A percentile compares a stretch with the other conserved stretches of the same genome.
Conservation (phyloP, 2,888 invertebrate species). For the Leptura quadrifasciata region DNA sequence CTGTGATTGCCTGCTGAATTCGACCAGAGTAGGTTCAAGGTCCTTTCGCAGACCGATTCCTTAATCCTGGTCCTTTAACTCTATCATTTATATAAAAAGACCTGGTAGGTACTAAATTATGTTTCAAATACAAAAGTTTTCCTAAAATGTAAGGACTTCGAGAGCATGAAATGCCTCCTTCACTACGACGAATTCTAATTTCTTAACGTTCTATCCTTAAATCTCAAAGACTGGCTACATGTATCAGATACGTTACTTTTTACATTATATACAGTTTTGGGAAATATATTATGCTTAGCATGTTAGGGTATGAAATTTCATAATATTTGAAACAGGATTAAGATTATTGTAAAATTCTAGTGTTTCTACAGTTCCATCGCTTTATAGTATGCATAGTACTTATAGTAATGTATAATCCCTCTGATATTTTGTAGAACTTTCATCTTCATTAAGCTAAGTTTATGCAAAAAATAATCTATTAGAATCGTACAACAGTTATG, state of each 20-base stretch:
- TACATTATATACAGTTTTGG: too few relatives aligned
- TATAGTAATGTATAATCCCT: too few relatives aligned
- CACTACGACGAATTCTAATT: not conserved
- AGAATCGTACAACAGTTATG: too few relatives aligned
- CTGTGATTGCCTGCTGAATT: constrained; percentile 42
- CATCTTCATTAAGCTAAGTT: too few relatives aligned
- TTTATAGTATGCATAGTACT: too few relatives aligned
- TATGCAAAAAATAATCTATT: too few relatives aligned
- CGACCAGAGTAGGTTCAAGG: constrained; percentile 42
- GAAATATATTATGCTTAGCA: too few relatives aligned
- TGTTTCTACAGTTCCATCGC: too few relatives aligned
- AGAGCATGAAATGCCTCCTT: not conserved
- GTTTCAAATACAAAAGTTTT: constrained; percentile 20
- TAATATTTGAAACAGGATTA: too few relatives aligned
- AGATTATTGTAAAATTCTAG: too few relatives aligned
- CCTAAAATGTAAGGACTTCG: not conserved
- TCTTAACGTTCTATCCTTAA: not conserved
- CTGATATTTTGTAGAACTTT: too few relatives aligned
- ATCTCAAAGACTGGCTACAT: not conserved
- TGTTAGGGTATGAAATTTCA: too few relatives aligned
- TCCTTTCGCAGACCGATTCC: constrained; percentile 35
- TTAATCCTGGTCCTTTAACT: constrained; percentile 38
- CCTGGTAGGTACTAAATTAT: constrained; percentile 24
- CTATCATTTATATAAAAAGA: constrained; percentile 34
- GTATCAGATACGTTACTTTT: not conserved